Evolutionary conservation across 2,113 vertebrate genomes (phyloP).

Genomic region (Erpornis zantholeuca): DNA sequence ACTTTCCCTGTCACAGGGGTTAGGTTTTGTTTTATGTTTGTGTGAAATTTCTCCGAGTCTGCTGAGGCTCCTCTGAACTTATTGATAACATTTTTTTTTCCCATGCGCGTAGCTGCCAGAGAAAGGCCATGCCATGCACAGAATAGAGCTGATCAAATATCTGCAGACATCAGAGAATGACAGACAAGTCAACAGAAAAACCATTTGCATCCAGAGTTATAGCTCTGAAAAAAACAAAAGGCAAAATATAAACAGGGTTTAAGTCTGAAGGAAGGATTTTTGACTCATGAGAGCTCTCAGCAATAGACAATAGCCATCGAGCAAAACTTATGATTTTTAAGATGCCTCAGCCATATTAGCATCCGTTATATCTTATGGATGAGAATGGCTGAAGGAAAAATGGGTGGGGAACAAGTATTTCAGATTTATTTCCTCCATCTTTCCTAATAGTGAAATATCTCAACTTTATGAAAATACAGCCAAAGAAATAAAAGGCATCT

Average conservation of each 20-base stretch:
- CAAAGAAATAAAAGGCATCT: slow-evolving; percentile 30
- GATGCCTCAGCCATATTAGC: neutral
- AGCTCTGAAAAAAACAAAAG: neutral
- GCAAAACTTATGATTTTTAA: neutral
- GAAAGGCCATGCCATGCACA: slow-evolving; percentile 24
- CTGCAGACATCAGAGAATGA: slow-evolving; percentile 44
- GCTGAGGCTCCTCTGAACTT: slow-evolving; percentile 65
- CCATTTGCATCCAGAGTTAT: slow-evolving; percentile 55
- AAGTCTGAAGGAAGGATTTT: slow-evolving; percentile 25
- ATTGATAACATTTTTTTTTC: slow-evolving; percentile 68
- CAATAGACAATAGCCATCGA: neutral
- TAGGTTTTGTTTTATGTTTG: slow-evolving; percentile 65
- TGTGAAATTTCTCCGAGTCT: slow-evolving; percentile 46
- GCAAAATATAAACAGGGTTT: slow-evolving; percentile 25
- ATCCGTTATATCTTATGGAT: slow-evolving; percentile 33
- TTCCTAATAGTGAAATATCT: slow-evolving; percentile 52
- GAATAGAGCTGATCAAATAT: slow-evolving; percentile 63
- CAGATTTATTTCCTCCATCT: slow-evolving; percentile 54
- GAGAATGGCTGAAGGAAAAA: slow-evolving; percentile 33
- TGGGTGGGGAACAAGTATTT: slow-evolving; percentile 47
- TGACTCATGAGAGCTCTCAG: slow-evolving; percentile 36
- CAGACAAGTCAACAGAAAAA: slow-evolving; percentile 65
- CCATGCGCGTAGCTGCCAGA: slow-evolving; percentile 61
- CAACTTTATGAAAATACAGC: slow-evolving; percentile 58
- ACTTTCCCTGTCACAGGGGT: slow-evolving; percentile 59